These are phyloP conservation scores for Hylia prasina DNA, from an alignment of 2,113 vertebrate species.

Conservation along the genomic window DNA sequence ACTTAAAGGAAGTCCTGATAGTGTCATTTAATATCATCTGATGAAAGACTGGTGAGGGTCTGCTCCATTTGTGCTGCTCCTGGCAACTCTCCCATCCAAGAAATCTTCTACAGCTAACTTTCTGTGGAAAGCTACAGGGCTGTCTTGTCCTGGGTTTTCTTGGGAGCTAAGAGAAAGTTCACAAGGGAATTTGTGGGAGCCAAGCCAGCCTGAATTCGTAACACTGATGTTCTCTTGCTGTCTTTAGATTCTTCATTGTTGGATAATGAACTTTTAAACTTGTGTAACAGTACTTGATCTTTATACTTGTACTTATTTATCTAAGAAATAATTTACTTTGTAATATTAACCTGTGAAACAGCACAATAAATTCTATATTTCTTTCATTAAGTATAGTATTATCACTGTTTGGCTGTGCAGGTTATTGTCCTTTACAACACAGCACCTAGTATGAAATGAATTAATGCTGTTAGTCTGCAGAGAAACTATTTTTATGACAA, in stretches of 20 bases:
- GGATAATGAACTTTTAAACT: background rate
- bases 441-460: background rate
- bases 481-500: slow-evolving; percentile 46
- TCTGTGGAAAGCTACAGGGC: background rate
- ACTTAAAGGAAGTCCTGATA: background rate
- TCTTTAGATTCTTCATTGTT: background rate
- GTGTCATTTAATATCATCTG: background rate
- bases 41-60: background rate
- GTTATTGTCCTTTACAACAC: background rate
- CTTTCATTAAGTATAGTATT: background rate
- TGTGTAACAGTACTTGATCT: background rate
- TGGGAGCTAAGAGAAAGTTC: background rate
- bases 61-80: background rate
- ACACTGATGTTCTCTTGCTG: background rate
- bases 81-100: background rate
- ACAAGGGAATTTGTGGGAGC: background rate
- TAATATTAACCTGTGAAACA: background rate
- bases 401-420: background rate
- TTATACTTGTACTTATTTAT: background rate
- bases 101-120: background rate
- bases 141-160: background rate
- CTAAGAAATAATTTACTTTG: background rate
- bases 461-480: slow-evolving; percentile 49
- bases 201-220: background rate
- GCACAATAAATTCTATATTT: background rate